Percentiles rank a stretch among this genome's conserved stretches.
Conservation (phyloP, 2,797 vertebrate genomes). For the Kryptolebias ocellatus region DNA sequence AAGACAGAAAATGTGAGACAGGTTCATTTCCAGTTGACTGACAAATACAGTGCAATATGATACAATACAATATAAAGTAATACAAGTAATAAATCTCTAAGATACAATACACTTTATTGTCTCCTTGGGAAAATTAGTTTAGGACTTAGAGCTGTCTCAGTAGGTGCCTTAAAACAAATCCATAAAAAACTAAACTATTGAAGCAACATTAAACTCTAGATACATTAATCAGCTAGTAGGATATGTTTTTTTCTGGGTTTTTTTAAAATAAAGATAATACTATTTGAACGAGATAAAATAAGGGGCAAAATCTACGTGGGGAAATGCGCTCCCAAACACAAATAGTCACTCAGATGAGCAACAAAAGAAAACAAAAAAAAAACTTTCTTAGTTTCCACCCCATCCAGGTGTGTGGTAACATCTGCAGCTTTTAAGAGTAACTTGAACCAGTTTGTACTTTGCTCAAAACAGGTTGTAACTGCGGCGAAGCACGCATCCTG, state of each 20-base stretch:
- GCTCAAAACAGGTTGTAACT: conserved; percentile 32
- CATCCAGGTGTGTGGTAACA: conserved; percentile 65
- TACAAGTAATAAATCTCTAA: too few relatives aligned
- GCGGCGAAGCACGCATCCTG: conserved; percentile 35
- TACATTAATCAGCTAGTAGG: too few relatives aligned
- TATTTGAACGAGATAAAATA: conserved; percentile 35
- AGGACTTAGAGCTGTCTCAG: too few relatives aligned
- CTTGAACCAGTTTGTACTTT: conserved; percentile 36
- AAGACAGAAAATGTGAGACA: conserved; percentile 51
- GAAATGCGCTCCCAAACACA: conserved; percentile 33
- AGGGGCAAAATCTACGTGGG: conserved; percentile 37
- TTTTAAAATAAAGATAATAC: background rate
- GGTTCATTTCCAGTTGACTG: conserved; percentile 53
- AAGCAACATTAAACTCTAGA: too few relatives aligned
- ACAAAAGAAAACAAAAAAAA: conserved; percentile 15
- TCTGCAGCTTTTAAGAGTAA: conserved; percentile 54
- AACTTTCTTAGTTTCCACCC: conserved; percentile 21
- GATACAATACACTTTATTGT: too few relatives aligned
- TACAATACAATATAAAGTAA: background rate
- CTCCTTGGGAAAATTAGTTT: too few relatives aligned
- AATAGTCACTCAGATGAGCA: conserved; percentile 31
- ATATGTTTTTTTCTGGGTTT: too few relatives aligned
- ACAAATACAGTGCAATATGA: too few relatives aligned
- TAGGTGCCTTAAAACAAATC: too few relatives aligned
- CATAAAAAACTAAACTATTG: too few relatives aligned